phyloP scores from a whole-genome alignment of 2,797 vertebrate genomes.

The Chaetodon trifasciatus region DNA sequence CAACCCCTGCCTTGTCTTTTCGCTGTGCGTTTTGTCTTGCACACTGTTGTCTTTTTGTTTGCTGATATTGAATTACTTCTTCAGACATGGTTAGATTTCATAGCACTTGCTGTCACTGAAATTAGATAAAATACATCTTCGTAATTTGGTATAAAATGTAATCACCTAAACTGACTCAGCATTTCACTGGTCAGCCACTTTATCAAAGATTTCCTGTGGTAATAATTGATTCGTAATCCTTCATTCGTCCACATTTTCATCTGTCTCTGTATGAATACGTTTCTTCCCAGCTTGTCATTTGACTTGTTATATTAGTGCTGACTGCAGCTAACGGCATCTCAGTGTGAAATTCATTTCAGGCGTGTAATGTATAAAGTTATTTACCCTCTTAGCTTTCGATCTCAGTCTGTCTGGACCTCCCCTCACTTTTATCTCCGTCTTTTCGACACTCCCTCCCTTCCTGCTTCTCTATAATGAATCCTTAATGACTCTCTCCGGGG shows the following conservation, averaged over 20 bases:
- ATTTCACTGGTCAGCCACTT: not conserved
- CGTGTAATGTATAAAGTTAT: conserved; percentile 52
- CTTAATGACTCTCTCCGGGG: conserved; percentile 45
- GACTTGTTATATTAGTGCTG: conserved; percentile 5
- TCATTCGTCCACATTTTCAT: conserved; percentile 3
- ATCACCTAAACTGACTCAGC: not conserved
- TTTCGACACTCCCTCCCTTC: not conserved
- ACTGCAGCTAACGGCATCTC: conserved; percentile 26
- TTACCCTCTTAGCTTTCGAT: not conserved
- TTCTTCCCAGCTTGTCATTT: not conserved
- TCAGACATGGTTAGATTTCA: not conserved
- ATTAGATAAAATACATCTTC: not conserved
- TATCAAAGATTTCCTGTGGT: not conserved
- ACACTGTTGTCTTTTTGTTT: conserved; percentile 4
- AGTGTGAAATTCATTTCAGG: conserved; percentile 60
- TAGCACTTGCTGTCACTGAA: not conserved
- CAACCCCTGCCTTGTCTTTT: not conserved
- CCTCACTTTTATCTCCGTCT: not conserved
- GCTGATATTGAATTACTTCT: not conserved
- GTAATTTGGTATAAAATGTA: not conserved
- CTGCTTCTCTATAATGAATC: conserved; percentile 47
- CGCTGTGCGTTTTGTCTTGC: not conserved
- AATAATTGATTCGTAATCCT: not conserved
- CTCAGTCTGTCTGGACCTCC: conserved; percentile 18
- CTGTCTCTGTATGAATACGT: not conserved